Evolutionary conservation across 2,888 invertebrate species (phyloP).

Genomic region (Ormyrus nitidulus): DNA sequence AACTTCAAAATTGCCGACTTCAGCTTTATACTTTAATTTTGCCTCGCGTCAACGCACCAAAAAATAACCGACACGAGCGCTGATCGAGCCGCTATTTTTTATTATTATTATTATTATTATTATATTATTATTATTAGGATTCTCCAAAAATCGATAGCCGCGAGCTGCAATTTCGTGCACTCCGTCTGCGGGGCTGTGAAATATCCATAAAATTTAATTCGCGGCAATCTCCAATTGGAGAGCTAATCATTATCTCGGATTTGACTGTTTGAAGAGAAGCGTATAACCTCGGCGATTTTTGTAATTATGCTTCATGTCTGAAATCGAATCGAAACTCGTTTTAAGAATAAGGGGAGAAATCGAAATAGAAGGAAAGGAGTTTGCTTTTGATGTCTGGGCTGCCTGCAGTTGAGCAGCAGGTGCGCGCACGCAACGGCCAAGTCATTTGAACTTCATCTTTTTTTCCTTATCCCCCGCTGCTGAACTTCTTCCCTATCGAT

Average conservation of each 20-base stretch:
- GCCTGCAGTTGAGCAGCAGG: constrained; percentile 7
- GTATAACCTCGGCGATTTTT: neutral
- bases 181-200: too few species aligned
- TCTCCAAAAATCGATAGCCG: too few species aligned
- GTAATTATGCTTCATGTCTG: constrained; percentile 8
- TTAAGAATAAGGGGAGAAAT: constrained; percentile 3
- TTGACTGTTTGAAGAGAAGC: too few species aligned
- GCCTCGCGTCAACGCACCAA: too few species aligned
- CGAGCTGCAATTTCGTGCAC: too few species aligned
- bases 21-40: neutral
- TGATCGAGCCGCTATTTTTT: too few species aligned
- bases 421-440: constrained; percentile 28
- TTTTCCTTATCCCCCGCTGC: constrained; percentile 1
- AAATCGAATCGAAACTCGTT: constrained; percentile 29
- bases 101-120: too few species aligned
- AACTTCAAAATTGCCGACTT: constrained; percentile 29
- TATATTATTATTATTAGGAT: too few species aligned
- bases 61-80: too few species aligned
- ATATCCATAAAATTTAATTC: too few species aligned
- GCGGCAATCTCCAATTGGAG: too few species aligned
- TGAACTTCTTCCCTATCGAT: constrained; percentile 27
- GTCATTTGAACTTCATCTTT: constrained; percentile 30
- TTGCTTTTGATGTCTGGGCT: constrained; percentile 8
- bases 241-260: too few species aligned
- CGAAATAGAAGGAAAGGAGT: constrained; percentile 16